Base-by-base conservation (phyloP, 2,888 invertebrate genomes). In the Unio pictorum region DNA sequence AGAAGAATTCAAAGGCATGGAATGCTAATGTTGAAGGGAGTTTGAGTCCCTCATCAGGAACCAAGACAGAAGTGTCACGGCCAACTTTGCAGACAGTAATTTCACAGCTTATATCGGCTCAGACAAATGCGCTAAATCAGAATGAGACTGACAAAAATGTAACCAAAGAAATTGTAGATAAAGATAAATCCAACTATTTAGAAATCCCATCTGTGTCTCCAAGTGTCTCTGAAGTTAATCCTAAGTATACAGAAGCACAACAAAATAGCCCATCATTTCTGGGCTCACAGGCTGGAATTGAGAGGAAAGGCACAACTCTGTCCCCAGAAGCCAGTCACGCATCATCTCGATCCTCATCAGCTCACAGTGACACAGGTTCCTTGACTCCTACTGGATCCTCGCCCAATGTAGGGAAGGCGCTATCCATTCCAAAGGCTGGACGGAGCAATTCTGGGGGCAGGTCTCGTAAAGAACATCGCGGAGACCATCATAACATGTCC, bases 61-160 rank as follows among this genome's bases (percentile, higher is more conserved):
- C 34, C 28, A 34, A 20, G 34, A 23, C 61, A 61, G 34, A 28
- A 61, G 30, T 34, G 18, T 34, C 66, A n/a, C 63, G 57, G 26
- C 30, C 64, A 20, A 63, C 73, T 58, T 74, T 84, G 18, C 80
- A 83, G 60, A 80, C 81, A 62, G 84, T 83, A 18, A 81, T 84
- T 62, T 81, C 83, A 20, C 82, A 84, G 68, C 71, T 85, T 65
- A 81, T 83, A 30, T 76, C 80, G 30, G 78, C 81, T 23, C 80
- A 81, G 45, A 68, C 75, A n/a, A 45, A 66, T 54, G 34, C n/a
- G 17, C n/a, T 8, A 34, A 66, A 61, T 61, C 23, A 23, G 26
- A 61, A 66, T 59, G 45, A 59, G 55, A 66, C 57, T 45, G 45
- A 45, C 15, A 45, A 45, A 45, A 45, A 45, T 45, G 45, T 11